Conservation (phyloP, 1,140 invertebrate genomes). For the Eulimnadia texana region DNA sequence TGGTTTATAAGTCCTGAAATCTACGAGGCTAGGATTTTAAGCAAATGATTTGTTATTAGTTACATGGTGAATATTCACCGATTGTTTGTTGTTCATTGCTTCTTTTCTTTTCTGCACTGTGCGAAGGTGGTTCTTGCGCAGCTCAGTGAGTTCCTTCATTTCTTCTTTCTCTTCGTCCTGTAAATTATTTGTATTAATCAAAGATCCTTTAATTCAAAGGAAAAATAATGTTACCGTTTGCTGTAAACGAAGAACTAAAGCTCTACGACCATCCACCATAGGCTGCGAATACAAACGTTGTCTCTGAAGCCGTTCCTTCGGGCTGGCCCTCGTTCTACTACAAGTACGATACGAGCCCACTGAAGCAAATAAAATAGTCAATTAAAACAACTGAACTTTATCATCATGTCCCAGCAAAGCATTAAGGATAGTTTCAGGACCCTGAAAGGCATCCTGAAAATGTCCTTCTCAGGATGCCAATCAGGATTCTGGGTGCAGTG, state of each 20-base stretch:
- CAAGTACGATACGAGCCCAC: conserved; percentile 94
- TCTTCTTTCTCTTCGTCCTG: conserved; percentile 82
- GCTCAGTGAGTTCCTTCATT: conserved; percentile 83
- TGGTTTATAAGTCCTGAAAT: no score
- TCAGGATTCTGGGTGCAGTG: no score
- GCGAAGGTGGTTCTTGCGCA: conserved; percentile 67
- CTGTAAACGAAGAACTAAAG: conserved; percentile 67
- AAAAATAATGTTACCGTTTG: conserved; percentile 46
- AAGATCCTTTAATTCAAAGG: conserved; percentile 23
- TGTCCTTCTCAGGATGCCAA: no score
- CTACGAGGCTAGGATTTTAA: no score
- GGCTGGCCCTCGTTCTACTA: conserved; percentile 90
- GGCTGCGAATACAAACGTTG: conserved; percentile 86
- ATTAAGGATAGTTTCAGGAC: no score
- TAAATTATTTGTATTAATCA: no score
- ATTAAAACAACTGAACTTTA: not conserved
- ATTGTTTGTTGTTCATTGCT: not conserved
- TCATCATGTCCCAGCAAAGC: not conserved
- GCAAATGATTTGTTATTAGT: no score
- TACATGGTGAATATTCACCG: no score
- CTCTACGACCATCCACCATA: conserved; percentile 78
- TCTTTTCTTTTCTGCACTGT: conserved; percentile 30
- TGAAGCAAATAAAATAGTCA: conserved; percentile 29
- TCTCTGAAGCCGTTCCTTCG: conserved; percentile 64
- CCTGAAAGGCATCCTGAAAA: no score